These are phyloP conservation scores for Microchrysa polita DNA, from an alignment of 2,888 invertebrate species.

Conservation along the genomic window DNA sequence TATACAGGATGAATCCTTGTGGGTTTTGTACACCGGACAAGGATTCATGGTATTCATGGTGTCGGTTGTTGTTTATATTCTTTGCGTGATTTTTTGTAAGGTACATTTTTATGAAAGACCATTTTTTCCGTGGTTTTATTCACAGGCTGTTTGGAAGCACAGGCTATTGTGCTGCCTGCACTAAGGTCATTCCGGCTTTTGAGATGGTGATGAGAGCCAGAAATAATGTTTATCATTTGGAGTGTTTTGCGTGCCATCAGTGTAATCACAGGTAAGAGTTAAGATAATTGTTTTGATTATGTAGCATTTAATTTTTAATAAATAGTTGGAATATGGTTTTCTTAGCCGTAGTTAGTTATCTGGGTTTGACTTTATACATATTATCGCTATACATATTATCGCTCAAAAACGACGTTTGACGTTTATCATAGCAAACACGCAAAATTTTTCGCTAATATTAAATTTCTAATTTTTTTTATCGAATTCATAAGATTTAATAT, in stretches of 20 bases:
- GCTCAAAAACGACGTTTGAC: too few species aligned
- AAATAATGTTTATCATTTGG: constrained; percentile 96
- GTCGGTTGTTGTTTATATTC: constrained; percentile 15
- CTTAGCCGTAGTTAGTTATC: too few species aligned
- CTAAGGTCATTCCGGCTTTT: constrained; percentile 97
- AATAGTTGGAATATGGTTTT: too few species aligned
- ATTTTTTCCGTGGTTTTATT: constrained; percentile 15
- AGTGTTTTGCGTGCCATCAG: constrained; percentile 98
- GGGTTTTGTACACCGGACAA: constrained; percentile 17
- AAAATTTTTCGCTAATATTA: too few species aligned
- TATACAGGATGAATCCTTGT: not conserved
- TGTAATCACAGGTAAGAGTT: constrained; percentile 99
- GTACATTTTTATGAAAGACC: not conserved
- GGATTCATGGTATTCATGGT: constrained; percentile 22
- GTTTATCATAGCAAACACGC: too few species aligned
- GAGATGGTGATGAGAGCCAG: constrained; percentile 99
- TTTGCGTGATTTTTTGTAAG: not conserved
- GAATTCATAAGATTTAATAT: too few species aligned
- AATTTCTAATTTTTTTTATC: too few species aligned
- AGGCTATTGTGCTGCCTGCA: constrained; percentile 96
- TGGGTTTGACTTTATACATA: too few species aligned
- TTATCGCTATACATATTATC: too few species aligned
- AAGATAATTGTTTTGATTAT: constrained; percentile 56
- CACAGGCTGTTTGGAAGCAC: constrained; percentile 91
- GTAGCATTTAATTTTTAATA: too few species aligned